Evolutionary conservation across 2,797 vertebrate genomes (phyloP).

Genomic region (Sardinella longiceps): DNA sequence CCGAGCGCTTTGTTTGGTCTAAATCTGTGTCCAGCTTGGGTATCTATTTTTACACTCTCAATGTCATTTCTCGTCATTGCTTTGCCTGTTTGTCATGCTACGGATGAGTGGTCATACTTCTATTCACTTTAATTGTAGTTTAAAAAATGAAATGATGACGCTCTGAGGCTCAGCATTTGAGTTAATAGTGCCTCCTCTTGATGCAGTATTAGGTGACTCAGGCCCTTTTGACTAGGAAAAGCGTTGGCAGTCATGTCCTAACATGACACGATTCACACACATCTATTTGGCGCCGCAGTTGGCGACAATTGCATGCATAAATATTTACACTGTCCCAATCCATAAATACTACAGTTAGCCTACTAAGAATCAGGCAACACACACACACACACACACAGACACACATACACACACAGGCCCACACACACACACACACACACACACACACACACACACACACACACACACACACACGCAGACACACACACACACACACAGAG

Average conservation of each 20-base stretch:
- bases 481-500: no score
- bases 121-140: neutral
- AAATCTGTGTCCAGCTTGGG: neutral
- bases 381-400: no score
- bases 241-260: neutral
- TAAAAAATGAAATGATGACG: neutral
- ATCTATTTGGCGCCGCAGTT: neutral
- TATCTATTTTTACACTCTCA: neutral
- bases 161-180: neutral
- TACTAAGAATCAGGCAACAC: neutral
- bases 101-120: neutral
- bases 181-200: neutral
- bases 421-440: no score
- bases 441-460: no score
- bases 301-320: neutral
- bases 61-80: neutral
- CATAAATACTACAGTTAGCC: slow-evolving; percentile 14
- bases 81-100: neutral
- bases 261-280: neutral
- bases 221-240: neutral
- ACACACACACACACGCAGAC: no score
- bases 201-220: neutral
- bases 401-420: no score
- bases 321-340: neutral
- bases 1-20: neutral